Percentiles rank a stretch among this genome's conserved stretches.
phyloP scores from a whole-genome alignment of 2,888 invertebrate genomes.

The Dasysyrphus tricinctus region DNA sequence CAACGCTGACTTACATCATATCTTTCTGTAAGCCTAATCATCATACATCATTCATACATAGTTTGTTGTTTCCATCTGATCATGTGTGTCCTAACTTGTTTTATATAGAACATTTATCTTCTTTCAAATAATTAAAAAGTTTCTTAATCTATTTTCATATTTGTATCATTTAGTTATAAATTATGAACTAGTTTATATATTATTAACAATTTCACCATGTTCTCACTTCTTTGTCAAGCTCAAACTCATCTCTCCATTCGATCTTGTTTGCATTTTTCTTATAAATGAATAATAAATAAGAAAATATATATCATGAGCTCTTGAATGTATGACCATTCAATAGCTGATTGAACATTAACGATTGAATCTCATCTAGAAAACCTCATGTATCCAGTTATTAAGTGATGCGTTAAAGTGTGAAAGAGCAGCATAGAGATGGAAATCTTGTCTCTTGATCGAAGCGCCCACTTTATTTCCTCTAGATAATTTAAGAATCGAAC shows the following conservation, averaged over 20 bases:
- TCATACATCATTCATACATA: background rate
- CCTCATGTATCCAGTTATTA: slow-evolving; percentile 36
- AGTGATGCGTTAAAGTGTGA: slow-evolving; percentile 72
- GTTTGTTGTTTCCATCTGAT: background rate
- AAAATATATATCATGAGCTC: slow-evolving; percentile 2
- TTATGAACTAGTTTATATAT: background rate
- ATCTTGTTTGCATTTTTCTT: slow-evolving; percentile 12
- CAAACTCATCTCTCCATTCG: background rate
- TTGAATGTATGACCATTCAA: slow-evolving; percentile 42
- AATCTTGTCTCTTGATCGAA: slow-evolving; percentile 34
- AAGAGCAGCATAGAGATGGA: slow-evolving; percentile 54
- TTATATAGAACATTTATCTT: background rate
- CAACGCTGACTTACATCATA: too few species aligned
- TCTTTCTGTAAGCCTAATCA: too few species aligned
- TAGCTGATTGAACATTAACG: slow-evolving; percentile 63
- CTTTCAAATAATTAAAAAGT: background rate
- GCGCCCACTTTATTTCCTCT: slow-evolving; percentile 22
- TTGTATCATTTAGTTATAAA: background rate
- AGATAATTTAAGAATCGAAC: background rate
- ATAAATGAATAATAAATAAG: slow-evolving; percentile 3
- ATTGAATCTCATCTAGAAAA: slow-evolving; percentile 32
- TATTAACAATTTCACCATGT: background rate
- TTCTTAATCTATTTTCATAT: background rate
- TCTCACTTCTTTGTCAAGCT: background rate
- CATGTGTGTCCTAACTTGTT: background rate